Evolutionary conservation across 2,113 vertebrate genomes (phyloP).

Genomic region (Pheucticus melanocephalus): DNA sequence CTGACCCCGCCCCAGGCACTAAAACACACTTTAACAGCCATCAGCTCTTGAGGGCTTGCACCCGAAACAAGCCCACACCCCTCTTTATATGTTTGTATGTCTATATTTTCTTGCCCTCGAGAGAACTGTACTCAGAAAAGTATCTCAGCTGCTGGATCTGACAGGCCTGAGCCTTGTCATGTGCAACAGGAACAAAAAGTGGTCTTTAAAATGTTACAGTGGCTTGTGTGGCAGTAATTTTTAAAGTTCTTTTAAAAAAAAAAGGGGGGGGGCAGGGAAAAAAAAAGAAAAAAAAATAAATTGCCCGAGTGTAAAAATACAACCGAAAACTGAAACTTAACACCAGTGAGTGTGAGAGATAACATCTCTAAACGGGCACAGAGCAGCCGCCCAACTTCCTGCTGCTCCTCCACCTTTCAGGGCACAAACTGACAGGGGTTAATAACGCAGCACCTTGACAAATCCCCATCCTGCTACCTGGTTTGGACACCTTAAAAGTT

Average conservation of each 20-base stretch:
- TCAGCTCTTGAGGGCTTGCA: neutral
- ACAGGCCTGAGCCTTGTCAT: neutral
- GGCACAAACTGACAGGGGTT: neutral
- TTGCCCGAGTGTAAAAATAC: slow-evolving; percentile 37
- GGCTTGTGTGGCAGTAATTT: neutral
- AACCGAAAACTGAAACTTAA: slow-evolving; percentile 38
- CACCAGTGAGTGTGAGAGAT: neutral
- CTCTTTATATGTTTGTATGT: rapidly evolving
- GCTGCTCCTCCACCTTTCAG: neutral
- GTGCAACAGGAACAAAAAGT: neutral
- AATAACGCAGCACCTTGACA: neutral
- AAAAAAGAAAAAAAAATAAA: neutral
- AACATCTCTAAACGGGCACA: neutral
- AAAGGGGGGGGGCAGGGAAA: no score
- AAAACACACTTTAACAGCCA: neutral
- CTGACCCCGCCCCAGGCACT: neutral
- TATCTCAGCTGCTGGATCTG: neutral
- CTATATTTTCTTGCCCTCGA: neutral
- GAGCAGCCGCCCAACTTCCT: neutral
- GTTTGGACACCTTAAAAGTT: neutral
- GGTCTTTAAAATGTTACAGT: neutral
- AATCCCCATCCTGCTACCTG: rapidly evolving
- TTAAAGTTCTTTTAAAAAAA: neutral
- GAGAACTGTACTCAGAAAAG: neutral
- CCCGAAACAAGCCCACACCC: neutral